Percentiles rank a stretch among this genome's conserved stretches.
These are phyloP conservation scores for Synanceia verrucosa DNA, from an alignment of 2,797 vertebrate species.

Conservation along the genomic window DNA sequence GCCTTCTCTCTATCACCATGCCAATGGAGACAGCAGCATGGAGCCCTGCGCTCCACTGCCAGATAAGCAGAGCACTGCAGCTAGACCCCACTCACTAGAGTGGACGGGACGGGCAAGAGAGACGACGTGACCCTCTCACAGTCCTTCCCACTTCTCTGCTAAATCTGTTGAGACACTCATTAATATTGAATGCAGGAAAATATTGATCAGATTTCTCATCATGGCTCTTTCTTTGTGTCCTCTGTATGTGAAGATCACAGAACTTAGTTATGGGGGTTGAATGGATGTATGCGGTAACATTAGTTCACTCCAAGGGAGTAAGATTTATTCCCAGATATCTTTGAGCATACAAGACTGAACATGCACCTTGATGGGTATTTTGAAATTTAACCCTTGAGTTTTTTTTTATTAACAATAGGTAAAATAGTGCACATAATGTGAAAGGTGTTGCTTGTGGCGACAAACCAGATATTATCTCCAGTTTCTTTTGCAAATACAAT, in stretches of 20 bases:
- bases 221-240: neutral
- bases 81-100: slow-evolving; percentile 60
- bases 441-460: neutral
- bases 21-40: slow-evolving; percentile 70
- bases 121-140: slow-evolving; percentile 37
- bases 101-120: slow-evolving; percentile 38
- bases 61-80: slow-evolving; percentile 73
- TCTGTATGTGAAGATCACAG: neutral
- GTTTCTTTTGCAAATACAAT: neutral
- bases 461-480: neutral
- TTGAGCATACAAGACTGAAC: too few relatives aligned
- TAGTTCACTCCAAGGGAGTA: neutral
- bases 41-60: slow-evolving; percentile 52
- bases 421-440: neutral
- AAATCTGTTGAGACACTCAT: slow-evolving; percentile 17
- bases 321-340: neutral
- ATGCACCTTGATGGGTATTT: neutral
- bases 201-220: slow-evolving; percentile 2
- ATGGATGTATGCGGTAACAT: neutral
- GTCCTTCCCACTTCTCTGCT: neutral
- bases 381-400: neutral
- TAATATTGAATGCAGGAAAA: slow-evolving; percentile 15
- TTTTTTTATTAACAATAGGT: neutral
- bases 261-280: neutral
- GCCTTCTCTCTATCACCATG: slow-evolving; percentile 73